A percentile compares a stretch with the other conserved stretches of the same genome.
These are phyloP conservation scores for Glyptemys insculpta DNA, from an alignment of 2,797 vertebrate species.

Conservation along the genomic window DNA sequence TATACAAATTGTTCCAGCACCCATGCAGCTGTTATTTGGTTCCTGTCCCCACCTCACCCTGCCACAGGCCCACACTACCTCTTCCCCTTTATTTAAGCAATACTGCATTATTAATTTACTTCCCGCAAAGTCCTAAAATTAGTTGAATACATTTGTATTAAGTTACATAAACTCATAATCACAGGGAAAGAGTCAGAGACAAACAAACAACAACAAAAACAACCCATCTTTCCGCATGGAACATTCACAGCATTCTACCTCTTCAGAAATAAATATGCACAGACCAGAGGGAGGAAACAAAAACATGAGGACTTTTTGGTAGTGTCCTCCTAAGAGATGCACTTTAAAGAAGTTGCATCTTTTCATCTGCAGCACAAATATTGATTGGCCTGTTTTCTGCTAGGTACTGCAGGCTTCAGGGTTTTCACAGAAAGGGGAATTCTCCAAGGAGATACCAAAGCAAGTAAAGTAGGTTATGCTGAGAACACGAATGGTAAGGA, in stretches of 20 bases:
- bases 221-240: not conserved
- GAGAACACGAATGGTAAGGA: not conserved
- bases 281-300: not conserved
- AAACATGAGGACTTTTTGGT: not conserved
- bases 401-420: not conserved
- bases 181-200: not conserved
- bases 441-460: constrained; percentile 28
- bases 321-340: constrained; percentile 13
- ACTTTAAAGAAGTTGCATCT: constrained; percentile 30
- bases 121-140: not conserved
- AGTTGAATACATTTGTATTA: constrained; percentile 43
- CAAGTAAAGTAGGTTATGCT: constrained; percentile 25
- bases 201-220: not conserved
- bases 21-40: constrained; percentile 13
- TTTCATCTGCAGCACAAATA: constrained; percentile 53
- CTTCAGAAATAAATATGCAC: not conserved
- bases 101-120: not conserved
- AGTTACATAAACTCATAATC: constrained; percentile 32
- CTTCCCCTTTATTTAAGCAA: not conserved
- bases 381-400: constrained; percentile 46
- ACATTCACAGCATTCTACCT: not conserved
- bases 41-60: not conserved
- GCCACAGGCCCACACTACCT: not conserved
- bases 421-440: constrained; percentile 22
- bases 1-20: no score